phyloP scores from a whole-genome alignment of 2,797 vertebrate species.

The Falco novaeseelandiae region DNA sequence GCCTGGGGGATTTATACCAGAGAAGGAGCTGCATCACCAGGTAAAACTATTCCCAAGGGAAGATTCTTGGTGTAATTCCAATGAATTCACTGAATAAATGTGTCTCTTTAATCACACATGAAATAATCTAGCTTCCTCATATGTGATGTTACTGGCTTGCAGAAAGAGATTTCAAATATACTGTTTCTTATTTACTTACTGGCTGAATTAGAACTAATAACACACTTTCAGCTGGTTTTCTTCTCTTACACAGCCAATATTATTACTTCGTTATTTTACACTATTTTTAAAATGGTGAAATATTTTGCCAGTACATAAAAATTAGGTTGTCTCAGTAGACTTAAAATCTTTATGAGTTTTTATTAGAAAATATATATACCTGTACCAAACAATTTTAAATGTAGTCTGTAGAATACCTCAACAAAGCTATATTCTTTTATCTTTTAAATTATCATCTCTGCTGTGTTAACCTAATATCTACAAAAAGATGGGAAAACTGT shows the following conservation, averaged over 20 bases:
- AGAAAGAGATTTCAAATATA: neutral
- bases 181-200: neutral
- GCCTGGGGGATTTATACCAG: neutral
- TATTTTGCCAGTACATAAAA: neutral
- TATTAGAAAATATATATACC: neutral
- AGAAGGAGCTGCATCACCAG: neutral
- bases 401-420: neutral
- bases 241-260: neutral
- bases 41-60: slow-evolving; percentile 33
- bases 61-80: neutral
- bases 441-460: neutral
- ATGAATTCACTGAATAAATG: neutral
- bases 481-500: neutral
- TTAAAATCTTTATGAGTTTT: neutral
- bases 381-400: neutral
- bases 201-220: neutral
- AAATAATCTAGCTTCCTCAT: neutral
- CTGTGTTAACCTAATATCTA: neutral
- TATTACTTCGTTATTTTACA: neutral
- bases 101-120: neutral
- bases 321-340: neutral
- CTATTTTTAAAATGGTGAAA: neutral
- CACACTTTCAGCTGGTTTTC: neutral
- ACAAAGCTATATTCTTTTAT: neutral
- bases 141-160: neutral